A percentile compares a stretch with the other conserved stretches of the same genome.
These are phyloP conservation scores for Anisognathus igniventris DNA, from an alignment of 2,797 vertebrate genomes.

Conservation along the genomic window DNA sequence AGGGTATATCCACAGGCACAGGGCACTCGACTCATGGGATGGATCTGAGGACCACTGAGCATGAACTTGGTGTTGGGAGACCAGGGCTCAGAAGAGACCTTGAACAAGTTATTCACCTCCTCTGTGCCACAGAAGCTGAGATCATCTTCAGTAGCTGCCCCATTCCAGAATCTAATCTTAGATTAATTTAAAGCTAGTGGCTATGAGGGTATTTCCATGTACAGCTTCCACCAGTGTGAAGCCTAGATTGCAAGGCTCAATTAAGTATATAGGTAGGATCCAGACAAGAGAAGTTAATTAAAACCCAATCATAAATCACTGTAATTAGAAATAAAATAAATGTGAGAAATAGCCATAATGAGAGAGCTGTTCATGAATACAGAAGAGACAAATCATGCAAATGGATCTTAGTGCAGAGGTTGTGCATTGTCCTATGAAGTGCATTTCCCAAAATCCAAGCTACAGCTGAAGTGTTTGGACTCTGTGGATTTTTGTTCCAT, in stretches of 20 bases:
- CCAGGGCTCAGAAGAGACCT: background rate
- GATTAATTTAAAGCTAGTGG: background rate
- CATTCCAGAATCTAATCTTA: background rate
- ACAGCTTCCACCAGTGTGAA: background rate
- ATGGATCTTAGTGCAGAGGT: background rate
- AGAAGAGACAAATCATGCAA: background rate
- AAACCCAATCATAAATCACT: slow-evolving; percentile 26
- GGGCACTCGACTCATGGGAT: fast-evolving
- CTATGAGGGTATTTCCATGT: background rate
- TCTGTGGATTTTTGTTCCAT: background rate
- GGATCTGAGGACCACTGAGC: background rate
- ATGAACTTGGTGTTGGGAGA: background rate
- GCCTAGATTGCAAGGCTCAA: background rate
- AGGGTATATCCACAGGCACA: fast-evolving
- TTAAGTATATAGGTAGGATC: slow-evolving; percentile 3
- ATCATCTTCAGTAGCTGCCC: background rate
- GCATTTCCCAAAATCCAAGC: background rate
- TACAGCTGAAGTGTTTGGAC: background rate
- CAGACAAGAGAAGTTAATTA: slow-evolving; percentile 37
- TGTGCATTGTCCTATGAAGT: fast-evolving
- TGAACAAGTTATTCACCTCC: background rate
- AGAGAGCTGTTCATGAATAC: background rate
- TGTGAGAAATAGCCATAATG: background rate
- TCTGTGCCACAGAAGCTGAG: background rate
- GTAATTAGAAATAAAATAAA: slow-evolving; percentile 54